A percentile compares a stretch with the other conserved stretches of the same genome.
phyloP scores from a whole-genome alignment of 2,113 vertebrate genomes.

The Camelus bactrianus region DNA sequence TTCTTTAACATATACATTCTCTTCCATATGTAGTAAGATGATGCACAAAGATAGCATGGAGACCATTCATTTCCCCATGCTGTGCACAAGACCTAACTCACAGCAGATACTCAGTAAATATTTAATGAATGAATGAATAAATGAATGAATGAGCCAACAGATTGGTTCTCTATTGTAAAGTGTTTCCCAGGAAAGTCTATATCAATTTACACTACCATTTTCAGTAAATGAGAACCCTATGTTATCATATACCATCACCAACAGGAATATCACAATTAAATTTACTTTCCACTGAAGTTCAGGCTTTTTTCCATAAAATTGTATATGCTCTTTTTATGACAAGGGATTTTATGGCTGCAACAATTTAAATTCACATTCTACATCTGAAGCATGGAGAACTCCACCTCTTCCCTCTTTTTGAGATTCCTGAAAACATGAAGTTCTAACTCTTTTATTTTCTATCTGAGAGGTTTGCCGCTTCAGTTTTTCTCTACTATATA shows the following conservation, averaged over 20 bases:
- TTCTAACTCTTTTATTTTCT: neutral
- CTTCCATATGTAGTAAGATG: neutral
- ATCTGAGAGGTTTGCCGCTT: neutral
- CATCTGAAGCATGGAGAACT: neutral
- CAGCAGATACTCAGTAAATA: neutral
- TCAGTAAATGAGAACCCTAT: neutral
- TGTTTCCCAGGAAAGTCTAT: neutral
- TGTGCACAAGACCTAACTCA: neutral
- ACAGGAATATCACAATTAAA: neutral
- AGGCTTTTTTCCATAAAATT: neutral
- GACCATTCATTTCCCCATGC: neutral
- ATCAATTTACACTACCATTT: neutral
- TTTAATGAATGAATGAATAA: neutral
- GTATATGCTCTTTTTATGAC: neutral
- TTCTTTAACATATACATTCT: neutral
- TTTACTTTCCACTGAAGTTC: neutral
- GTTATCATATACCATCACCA: neutral
- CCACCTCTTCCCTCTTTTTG: neutral
- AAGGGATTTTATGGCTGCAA: neutral
- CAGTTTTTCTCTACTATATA: neutral
- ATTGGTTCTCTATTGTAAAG: neutral
- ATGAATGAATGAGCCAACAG: neutral
- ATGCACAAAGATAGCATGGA: neutral
- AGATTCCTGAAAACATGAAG: neutral
- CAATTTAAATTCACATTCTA: neutral